phyloP scores from a whole-genome alignment of 2,797 vertebrate species.

The Xyrichtys novacula region DNA sequence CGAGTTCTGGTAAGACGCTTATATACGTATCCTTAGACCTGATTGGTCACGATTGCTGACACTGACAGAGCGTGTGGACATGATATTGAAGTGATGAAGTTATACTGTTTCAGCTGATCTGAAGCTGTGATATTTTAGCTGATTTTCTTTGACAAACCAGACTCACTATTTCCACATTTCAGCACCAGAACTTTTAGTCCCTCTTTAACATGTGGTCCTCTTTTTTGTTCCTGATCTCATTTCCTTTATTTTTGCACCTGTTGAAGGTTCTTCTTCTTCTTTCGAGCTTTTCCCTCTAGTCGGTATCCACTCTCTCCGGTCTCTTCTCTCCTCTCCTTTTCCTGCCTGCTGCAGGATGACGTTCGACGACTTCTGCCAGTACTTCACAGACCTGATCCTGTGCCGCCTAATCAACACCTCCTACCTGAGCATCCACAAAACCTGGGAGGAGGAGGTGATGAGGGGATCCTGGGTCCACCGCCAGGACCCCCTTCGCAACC shows the following conservation, averaged over 20 bases:
- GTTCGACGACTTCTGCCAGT: slow-evolving; percentile 94
- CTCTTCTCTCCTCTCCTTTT: slow-evolving; percentile 46
- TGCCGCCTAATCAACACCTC: slow-evolving; percentile 98
- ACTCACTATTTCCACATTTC: too few relatives aligned
- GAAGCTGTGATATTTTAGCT: too few relatives aligned
- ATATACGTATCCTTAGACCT: neutral
- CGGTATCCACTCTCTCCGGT: slow-evolving; percentile 52
- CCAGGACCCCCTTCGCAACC: slow-evolving; percentile 90
- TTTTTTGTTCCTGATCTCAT: slow-evolving; percentile 61
- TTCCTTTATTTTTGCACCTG: slow-evolving; percentile 55
- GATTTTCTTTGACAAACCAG: too few relatives aligned
- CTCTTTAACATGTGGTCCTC: slow-evolving; percentile 30
- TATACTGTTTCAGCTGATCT: neutral
- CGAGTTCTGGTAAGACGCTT: slow-evolving; percentile 93
- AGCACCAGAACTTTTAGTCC: slow-evolving; percentile 4
- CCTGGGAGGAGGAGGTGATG: slow-evolving; percentile 96
- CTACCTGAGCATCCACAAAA: slow-evolving; percentile 98
- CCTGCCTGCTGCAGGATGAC: slow-evolving; percentile 87
- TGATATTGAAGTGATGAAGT: neutral
- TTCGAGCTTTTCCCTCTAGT: slow-evolving; percentile 51
- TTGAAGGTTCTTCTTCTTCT: slow-evolving; percentile 55
- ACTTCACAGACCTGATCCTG: slow-evolving; percentile 96
- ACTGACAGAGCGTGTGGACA: neutral
- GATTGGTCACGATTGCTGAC: neutral
- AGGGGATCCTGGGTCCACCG: slow-evolving; percentile 87